Percentiles rank a stretch among this genome's conserved stretches.
Conservation (phyloP, 2,888 invertebrate species). For the Tinea trinotella region DNA sequence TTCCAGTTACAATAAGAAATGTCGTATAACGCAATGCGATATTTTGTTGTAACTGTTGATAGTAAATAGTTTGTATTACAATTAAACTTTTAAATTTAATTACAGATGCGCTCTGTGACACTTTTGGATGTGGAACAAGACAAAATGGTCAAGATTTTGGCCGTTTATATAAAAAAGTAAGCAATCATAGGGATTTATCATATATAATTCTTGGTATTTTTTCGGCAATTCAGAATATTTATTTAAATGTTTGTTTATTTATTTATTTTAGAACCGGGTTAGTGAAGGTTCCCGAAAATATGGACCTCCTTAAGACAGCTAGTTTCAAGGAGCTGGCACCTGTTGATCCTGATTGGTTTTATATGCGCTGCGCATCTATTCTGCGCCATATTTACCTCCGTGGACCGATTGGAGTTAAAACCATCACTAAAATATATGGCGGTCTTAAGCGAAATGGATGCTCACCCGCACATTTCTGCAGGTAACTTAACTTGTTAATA, state of each 20-base stretch:
- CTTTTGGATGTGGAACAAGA: constrained; percentile 99
- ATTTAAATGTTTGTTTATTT: background rate
- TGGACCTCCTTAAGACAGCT: constrained; percentile 96
- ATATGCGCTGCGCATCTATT: constrained; percentile 93
- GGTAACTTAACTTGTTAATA: constrained; percentile 49
- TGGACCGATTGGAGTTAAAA: constrained; percentile 95
- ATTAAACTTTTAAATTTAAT: constrained; percentile 24
- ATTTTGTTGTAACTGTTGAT: no score
- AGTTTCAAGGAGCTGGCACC: constrained; percentile 97
- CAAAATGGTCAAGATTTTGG: constrained; percentile 95
- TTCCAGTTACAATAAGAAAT: no score
- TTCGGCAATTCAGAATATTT: no score
- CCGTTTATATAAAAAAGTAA: constrained; percentile 98
- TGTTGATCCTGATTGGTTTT: constrained; percentile 98
- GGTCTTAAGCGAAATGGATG: constrained; percentile 97
- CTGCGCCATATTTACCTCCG: constrained; percentile 97
- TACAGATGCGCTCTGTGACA: constrained; percentile 92
- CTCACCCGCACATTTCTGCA: constrained; percentile 95
- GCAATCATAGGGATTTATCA: constrained; percentile 40
- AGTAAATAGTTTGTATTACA: background rate
- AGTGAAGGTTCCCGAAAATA: constrained; percentile 97
- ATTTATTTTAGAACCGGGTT: constrained; percentile 84
- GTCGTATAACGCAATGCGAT: no score
- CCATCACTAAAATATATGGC: constrained; percentile 97
- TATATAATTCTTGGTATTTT: no score